These are phyloP conservation scores for Calliopum simillimum DNA, from an alignment of 2,888 invertebrate genomes.

Conservation along the genomic window DNA sequence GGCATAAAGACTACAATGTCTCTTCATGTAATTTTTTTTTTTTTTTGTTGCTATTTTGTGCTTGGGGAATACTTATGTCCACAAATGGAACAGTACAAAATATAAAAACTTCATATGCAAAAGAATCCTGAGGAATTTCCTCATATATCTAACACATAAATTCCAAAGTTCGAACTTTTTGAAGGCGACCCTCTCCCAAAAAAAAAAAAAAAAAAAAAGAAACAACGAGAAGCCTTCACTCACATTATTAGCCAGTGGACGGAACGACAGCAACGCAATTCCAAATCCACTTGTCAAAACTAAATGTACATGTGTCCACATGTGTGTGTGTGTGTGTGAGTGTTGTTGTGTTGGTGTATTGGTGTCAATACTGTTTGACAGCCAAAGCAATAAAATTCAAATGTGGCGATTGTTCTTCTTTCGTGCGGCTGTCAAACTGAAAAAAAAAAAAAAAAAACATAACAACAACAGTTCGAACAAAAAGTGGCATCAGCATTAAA, in stretches of 20 bases:
- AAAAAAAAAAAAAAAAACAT: conserved; percentile 17
- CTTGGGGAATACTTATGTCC: no score
- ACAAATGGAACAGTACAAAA: no score
- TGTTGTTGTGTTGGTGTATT: conserved; percentile 22
- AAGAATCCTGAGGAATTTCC: no score
- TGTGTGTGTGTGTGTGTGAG: conserved; percentile 28
- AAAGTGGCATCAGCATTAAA: neutral
- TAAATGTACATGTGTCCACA: conserved; percentile 5
- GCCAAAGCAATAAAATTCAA: conserved; percentile 65
- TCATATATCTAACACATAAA: neutral
- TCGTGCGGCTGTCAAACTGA: conserved; percentile 52
- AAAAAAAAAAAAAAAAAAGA: no score
- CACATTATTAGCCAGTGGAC: neutral
- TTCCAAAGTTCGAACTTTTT: neutral
- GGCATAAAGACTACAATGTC: no score
- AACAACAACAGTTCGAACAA: neutral
- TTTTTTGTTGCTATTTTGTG: no score
- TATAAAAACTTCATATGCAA: no score
- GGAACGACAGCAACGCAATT: neutral
- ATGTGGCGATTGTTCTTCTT: conserved; percentile 59
- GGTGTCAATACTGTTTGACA: conserved; percentile 56
- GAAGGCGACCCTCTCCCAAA: no score
- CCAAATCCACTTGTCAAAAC: conserved; percentile 19
- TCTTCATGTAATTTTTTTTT: no score
- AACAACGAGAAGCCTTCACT: neutral